A percentile compares a stretch with the other conserved stretches of the same genome.
phyloP scores from a whole-genome alignment of 2,888 invertebrate species.

The Tipula vernalis region DNA sequence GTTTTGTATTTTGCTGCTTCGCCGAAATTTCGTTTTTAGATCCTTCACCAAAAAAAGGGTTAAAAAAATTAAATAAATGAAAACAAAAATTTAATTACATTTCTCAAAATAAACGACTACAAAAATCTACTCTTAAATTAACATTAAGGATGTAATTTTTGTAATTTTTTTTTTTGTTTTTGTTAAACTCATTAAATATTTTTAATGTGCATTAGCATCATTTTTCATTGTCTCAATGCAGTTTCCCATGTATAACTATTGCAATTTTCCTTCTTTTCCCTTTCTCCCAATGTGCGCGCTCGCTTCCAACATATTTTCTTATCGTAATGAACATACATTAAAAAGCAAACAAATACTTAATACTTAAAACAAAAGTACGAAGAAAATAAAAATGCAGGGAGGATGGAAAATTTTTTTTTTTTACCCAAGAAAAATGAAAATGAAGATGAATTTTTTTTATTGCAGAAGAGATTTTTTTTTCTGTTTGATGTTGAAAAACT shows the following conservation, averaged over 20 bases:
- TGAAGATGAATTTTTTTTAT: constrained; percentile 7
- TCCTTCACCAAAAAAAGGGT: background rate
- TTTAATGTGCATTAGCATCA: constrained; percentile 8
- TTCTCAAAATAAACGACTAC: background rate
- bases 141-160: background rate
- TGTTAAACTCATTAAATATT: constrained; percentile 10
- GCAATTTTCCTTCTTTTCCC: background rate
- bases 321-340: constrained; percentile 10
- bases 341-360: constrained; percentile 9
- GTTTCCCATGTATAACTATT: background rate
- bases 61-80: too few relatives aligned
- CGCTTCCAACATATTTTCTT: constrained; percentile 7
- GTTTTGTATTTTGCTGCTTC: background rate
- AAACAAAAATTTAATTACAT: background rate
- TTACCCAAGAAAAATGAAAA: background rate
- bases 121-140: constrained; percentile 7
- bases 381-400: background rate
- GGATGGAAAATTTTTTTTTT: background rate
- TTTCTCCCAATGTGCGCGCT: background rate
- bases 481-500: background rate
- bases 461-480: background rate
- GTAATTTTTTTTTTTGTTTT: background rate
- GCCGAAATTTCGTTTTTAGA: background rate
- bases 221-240: constrained; percentile 10
- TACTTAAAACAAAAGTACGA: background rate